Base-by-base conservation (phyloP, 2,888 invertebrate species). In the Hermodice carunculata region DNA sequence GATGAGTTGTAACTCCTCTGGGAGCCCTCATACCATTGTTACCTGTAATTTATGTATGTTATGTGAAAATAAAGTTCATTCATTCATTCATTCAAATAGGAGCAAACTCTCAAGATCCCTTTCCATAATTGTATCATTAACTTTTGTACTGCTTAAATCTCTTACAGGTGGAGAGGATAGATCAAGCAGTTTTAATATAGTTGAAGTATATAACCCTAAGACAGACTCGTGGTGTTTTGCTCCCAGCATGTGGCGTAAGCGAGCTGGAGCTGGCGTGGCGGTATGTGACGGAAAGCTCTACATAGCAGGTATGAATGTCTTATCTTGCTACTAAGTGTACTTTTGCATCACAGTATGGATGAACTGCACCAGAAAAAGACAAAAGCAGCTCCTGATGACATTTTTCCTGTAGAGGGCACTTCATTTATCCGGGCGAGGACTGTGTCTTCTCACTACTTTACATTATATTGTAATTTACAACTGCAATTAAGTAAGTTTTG, bases 231-330 rank as follows among this genome's bases (percentile, higher is more conserved):
- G 96, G 97, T 89, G 89, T 73, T 84, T 91, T 60, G 93, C 93
- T 17, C 90, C 92, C n/a, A 94, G 94, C 80, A 96, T 97, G 96
- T 90, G 92, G 66, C 92, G 93, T 59, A 77, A 79, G 46, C 62
- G 83, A 34, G 79, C 95, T 81, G 96, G 96, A 64, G 73, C 82
- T 83, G 91, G 95, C 76, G 95, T 96, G 70, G 95, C 95, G 69
- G 96, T 95, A 19, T 89, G 94, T 70, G 94, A 94, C 79, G 95
- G 94, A 73, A 91, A 93, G 80, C 89, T 97, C 59, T 96, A 94
- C 87, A 96, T 96, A 0, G 94, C 84, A 56, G 84, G 84, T 83
- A 37, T 22, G 69, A 40, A 8, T 26, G 29, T 32, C 22, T 57
- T n/a, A n/a, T n/a, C n/a, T n/a, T n/a, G n/a, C n/a, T 28, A 26